These are phyloP conservation scores for Malthinus flaveolus DNA, from an alignment of 2,888 invertebrate species.

Conservation along the genomic window DNA sequence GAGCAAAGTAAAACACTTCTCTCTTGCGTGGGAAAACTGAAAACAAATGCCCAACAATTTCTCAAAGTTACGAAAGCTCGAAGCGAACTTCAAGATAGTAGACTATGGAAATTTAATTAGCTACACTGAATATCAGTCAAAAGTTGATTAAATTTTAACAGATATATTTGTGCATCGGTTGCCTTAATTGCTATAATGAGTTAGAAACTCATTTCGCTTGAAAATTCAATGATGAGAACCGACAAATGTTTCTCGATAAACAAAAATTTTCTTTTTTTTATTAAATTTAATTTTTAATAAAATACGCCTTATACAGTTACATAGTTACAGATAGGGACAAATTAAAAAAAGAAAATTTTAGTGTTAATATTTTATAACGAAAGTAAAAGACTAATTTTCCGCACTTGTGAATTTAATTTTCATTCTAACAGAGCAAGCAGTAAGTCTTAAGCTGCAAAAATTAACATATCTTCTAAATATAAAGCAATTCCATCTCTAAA, in stretches of 20 bases:
- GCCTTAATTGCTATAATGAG: slow-evolving; percentile 32
- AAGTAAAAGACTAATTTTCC: slow-evolving; percentile 16
- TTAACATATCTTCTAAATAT: slow-evolving; percentile 27
- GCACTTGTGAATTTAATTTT: slow-evolving; percentile 9
- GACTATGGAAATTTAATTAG: slow-evolving; percentile 47
- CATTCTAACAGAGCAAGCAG: slow-evolving; percentile 1
- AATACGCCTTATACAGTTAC: no score
- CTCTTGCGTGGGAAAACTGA: slow-evolving; percentile 28
- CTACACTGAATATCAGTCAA: slow-evolving; percentile 44
- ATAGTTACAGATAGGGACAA: neutral
- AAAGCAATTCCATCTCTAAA: slow-evolving; percentile 18
- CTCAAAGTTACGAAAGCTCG: slow-evolving; percentile 37
- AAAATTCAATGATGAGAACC: slow-evolving; percentile 3
- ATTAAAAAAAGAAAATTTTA: neutral
- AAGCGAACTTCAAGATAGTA: slow-evolving; percentile 32
- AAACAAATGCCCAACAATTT: slow-evolving; percentile 45
- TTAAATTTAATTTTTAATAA: neutral
- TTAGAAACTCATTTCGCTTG: slow-evolving; percentile 15
- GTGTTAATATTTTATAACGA: neutral
- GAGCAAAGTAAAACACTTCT: slow-evolving; percentile 36
- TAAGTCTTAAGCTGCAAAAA: slow-evolving; percentile 21
- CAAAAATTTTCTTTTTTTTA: neutral
- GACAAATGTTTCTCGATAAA: slow-evolving; percentile 3
- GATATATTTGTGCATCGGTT: slow-evolving; percentile 41
- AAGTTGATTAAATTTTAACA: slow-evolving; percentile 47